Evolutionary conservation across 2,797 vertebrate species (phyloP).

Genomic region (Lepilemur septentrionalis): DNA sequence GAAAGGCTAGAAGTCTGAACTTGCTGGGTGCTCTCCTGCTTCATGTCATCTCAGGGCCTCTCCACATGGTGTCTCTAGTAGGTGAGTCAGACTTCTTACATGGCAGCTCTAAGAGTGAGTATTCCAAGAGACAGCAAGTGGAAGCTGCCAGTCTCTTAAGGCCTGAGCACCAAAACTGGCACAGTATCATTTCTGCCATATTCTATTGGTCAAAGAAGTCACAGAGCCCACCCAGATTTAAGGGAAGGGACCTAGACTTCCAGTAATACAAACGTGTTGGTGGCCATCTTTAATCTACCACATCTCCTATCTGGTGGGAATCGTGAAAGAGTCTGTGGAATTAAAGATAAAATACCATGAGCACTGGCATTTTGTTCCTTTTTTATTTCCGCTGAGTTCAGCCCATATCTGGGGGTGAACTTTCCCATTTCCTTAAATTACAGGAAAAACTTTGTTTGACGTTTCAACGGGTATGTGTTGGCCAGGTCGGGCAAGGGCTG

Average conservation of each 20-base stretch:
- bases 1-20: not conserved
- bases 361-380: not conserved
- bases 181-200: not conserved
- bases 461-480: not conserved
- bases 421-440: not conserved
- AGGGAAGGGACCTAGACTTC: not conserved
- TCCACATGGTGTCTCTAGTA: not conserved
- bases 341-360: not conserved
- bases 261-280: not conserved
- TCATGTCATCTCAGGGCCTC: not conserved
- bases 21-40: not conserved
- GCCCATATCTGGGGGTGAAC: not conserved
- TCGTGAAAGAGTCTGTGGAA: not conserved
- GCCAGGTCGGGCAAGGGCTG: too few species aligned
- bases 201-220: not conserved
- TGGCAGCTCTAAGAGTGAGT: not conserved
- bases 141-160: not conserved
- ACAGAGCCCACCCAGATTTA: not conserved
- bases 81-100: not conserved
- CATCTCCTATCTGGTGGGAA: not conserved
- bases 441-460: not conserved
- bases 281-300: not conserved
- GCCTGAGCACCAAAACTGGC: not conserved
- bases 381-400: not conserved
- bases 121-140: not conserved